phyloP scores from a whole-genome alignment of 1,140 invertebrate species.

The Drosophila lacteicornis region DNA sequence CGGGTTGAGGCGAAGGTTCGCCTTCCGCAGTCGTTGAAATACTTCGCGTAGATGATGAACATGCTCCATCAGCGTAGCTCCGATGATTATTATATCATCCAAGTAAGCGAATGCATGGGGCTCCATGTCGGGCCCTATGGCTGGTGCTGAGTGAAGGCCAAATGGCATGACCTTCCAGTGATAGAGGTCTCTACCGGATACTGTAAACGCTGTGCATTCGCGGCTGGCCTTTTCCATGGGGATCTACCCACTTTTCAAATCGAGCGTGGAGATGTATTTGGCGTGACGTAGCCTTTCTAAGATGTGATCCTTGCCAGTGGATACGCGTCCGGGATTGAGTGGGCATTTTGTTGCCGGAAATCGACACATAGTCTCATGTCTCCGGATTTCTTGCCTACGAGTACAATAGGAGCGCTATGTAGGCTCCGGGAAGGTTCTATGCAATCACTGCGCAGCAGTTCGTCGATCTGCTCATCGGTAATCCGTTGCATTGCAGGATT shows the following conservation, averaged over 20 bases:
- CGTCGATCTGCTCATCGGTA: neutral
- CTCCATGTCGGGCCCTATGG: constrained; percentile 47
- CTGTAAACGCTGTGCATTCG: neutral
- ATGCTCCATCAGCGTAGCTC: constrained; percentile 50
- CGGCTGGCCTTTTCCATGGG: too few relatives aligned
- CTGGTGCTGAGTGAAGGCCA: constrained; percentile 82
- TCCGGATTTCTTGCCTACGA: neutral
- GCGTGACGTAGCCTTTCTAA: neutral
- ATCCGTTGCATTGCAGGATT: too few relatives aligned
- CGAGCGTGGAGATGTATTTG: neutral
- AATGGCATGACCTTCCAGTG: constrained; percentile 85
- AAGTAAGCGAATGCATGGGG: constrained; percentile 52
- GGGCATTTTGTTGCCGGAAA: neutral
- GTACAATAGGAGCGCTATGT: neutral
- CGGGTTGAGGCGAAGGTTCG: neutral
- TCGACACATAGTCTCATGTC: neutral
- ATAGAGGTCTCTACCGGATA: neutral
- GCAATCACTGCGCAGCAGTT: neutral
- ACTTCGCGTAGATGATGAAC: constrained; percentile 1
- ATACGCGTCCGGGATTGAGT: neutral
- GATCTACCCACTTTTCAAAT: too few relatives aligned
- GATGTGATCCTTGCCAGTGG: neutral
- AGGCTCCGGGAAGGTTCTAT: neutral
- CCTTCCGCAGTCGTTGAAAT: neutral
- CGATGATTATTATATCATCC: constrained; percentile 53